These are phyloP conservation scores for Xenentodon cancila DNA, from an alignment of 2,797 vertebrate genomes.

Conservation along the genomic window DNA sequence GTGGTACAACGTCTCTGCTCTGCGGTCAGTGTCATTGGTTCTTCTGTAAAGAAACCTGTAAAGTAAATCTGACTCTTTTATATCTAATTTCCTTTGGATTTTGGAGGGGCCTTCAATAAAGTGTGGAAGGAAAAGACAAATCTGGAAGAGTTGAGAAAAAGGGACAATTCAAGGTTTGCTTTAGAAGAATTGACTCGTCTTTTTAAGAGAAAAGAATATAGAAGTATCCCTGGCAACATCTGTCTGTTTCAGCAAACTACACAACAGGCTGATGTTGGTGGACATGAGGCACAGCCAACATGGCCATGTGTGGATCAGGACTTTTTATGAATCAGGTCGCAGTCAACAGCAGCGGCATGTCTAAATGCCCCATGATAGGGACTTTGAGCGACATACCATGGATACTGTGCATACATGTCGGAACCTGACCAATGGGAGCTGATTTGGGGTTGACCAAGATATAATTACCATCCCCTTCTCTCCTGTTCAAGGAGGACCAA, in stretches of 20 bases:
- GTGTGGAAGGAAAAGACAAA: background rate
- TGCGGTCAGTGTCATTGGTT: no score
- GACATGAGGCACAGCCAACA: constrained; percentile 68
- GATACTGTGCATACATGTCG: constrained; percentile 58
- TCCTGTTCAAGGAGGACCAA: constrained; percentile 83
- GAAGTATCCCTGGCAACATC: constrained; percentile 41
- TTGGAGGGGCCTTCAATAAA: no score
- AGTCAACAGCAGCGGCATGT: constrained; percentile 55
- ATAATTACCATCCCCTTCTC: constrained; percentile 85
- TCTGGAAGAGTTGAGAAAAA: constrained; percentile 4
- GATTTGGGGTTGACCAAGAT: constrained; percentile 81
- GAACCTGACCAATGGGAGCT: constrained; percentile 80
- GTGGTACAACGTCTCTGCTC: no score
- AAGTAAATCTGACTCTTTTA: no score
- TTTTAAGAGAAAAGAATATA: constrained; percentile 22
- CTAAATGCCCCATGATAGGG: constrained; percentile 47
- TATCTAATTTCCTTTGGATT: no score
- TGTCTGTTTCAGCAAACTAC: constrained; percentile 48
- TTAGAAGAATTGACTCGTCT: constrained; percentile 15
- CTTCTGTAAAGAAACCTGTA: no score
- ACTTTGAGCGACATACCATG: constrained; percentile 67
- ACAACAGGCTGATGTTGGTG: constrained; percentile 59
- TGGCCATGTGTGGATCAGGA: constrained; percentile 67
- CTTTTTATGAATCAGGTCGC: constrained; percentile 68
- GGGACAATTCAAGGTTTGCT: constrained; percentile 10